phyloP scores from a whole-genome alignment of 2,888 invertebrate genomes.

The Cryptocephalus moraei region DNA sequence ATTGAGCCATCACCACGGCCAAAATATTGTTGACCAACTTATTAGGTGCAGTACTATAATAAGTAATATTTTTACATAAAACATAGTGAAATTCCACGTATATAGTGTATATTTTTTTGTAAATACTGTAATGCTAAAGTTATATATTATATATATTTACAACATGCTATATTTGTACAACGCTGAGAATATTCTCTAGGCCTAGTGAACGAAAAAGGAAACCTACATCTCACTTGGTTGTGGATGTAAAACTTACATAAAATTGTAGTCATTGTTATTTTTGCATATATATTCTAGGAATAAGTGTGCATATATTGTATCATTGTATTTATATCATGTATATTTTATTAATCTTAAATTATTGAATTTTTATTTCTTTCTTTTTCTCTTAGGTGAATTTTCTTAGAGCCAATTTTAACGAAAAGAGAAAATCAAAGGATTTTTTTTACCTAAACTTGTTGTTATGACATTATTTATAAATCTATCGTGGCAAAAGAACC shows the following conservation, averaged over 20 bases:
- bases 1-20: too few species aligned
- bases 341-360: conserved; percentile 39
- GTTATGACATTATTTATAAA: conserved; percentile 14
- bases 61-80: conserved; percentile 26
- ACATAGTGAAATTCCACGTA: conserved; percentile 31
- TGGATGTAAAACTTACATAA: conserved; percentile 16
- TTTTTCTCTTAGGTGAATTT: conserved; percentile 13
- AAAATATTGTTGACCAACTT: not conserved
- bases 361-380: conserved; percentile 32
- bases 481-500: not conserved
- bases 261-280: conserved; percentile 34
- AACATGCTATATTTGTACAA: conserved; percentile 39
- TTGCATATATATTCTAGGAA: conserved; percentile 32
- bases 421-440: conserved; percentile 24
- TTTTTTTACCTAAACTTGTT: conserved; percentile 24
- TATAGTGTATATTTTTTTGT: conserved; percentile 39
- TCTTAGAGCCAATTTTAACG: conserved; percentile 12
- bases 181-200: conserved; percentile 28
- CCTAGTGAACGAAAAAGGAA: conserved; percentile 34
- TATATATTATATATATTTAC: conserved; percentile 23
- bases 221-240: conserved; percentile 28
- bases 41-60: conserved; percentile 31
- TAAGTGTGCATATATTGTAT: conserved; percentile 31
- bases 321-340: conserved; percentile 36
- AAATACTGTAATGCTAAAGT: conserved; percentile 30